Percentiles rank a stretch among this genome's conserved stretches.
These are phyloP conservation scores for Pilophorus perplexus DNA, from an alignment of 2,888 invertebrate genomes.

Conservation along the genomic window DNA sequence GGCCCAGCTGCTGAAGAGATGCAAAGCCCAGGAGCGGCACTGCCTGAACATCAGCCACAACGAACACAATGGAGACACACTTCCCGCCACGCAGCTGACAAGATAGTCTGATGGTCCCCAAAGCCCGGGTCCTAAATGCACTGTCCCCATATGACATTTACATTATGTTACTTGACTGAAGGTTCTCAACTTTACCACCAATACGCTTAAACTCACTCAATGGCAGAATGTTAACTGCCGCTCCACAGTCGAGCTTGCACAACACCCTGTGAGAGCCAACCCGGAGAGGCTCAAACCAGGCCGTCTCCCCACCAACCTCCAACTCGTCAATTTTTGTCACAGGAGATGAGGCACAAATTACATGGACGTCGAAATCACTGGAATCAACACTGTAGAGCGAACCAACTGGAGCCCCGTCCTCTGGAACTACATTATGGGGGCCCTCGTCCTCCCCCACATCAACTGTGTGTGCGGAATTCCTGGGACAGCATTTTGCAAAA, in stretches of 20 bases:
- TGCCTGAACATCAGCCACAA: not conserved
- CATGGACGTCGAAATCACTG: not conserved
- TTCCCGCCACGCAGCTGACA: not conserved
- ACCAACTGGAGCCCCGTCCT: too few species aligned
- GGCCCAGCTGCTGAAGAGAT: not conserved
- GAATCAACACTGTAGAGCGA: too few species aligned
- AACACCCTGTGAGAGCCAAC: not conserved
- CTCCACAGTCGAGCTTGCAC: slow-evolving; percentile 6
- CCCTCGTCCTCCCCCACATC: too few species aligned
- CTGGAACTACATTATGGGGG: too few species aligned
- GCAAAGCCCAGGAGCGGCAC: not conserved
- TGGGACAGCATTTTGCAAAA: not conserved
- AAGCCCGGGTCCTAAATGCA: not conserved
- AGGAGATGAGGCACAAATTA: not conserved
- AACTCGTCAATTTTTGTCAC: not conserved
- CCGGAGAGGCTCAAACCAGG: slow-evolving; percentile 1
- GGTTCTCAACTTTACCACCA: not conserved
- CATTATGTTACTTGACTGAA: not conserved
- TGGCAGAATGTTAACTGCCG: not conserved
- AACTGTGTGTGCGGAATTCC: not conserved
- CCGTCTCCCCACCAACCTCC: not conserved
- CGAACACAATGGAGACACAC: not conserved
- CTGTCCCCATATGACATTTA: not conserved
- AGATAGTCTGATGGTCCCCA: not conserved
- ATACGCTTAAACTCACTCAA: not conserved